Base-by-base conservation (phyloP, 2,888 invertebrate genomes). In the Oxystoma pomonae region DNA sequence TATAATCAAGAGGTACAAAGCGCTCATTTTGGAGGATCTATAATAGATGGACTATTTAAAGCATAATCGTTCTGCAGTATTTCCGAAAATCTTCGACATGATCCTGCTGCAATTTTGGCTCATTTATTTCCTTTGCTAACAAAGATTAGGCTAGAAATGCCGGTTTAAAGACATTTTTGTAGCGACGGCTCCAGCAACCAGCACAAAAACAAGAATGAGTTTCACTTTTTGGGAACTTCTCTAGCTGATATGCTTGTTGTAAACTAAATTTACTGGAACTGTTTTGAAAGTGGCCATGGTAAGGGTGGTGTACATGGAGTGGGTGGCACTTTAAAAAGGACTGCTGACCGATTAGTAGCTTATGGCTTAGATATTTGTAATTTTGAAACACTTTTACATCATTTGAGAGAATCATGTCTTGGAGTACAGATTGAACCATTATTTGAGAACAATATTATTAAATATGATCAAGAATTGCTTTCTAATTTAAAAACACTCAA, bases 191-290 rank as follows among this genome's bases (percentile, higher is more conserved):
- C 64, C 1, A 22, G n/a, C 20, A 64, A 59, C 2, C 66, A 66
- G 52, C 65, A 66, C 50, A 57, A 58, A 57, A 66, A 65, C 18
- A 66, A 60, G 53, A 65, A 20, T 12, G 62, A 65, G 62, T 66
- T 66, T 61, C 59, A 59, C 55, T 20, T 63, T 3, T 16, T 60
- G 16, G 21, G 18, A 9, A 55, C 59, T 16, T 59, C 61, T 20
- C 21, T 61, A 53, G 21, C 57, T 16, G 51, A 50, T 55, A 61
- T 56, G 2, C n/a, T 63, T 9, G 57, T 19, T 35, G 61, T 55
- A 1, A 20, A 59, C 19, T 49, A 57, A 16, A 52, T 64, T 17
- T 57, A 18, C 49, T 66, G 64, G 61, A 57, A 66, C 20, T 66
- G 49, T 20, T 59, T 51, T 20, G 64, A 58, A 35, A 52, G 58